Conservation (phyloP, 2,797 vertebrate genomes). For the Acropternis orthonyx region DNA sequence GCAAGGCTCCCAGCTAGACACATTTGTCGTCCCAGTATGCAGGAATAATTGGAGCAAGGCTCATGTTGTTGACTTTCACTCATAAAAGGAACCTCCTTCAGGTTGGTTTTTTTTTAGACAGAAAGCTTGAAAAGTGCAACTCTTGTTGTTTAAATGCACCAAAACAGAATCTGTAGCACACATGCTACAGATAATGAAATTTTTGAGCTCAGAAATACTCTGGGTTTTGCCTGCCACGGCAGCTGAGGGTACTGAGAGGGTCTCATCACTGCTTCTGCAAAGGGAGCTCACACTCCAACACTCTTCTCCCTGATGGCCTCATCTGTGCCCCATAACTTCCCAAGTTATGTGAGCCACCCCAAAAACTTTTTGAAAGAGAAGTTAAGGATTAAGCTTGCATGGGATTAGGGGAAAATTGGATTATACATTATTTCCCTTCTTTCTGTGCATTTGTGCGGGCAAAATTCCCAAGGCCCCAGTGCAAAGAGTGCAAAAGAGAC, state of each 20-base stretch:
- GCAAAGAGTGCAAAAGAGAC: not conserved
- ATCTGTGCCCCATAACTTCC: not conserved
- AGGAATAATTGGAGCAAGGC: not conserved
- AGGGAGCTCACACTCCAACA: not conserved
- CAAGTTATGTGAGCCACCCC: rapidly evolving
- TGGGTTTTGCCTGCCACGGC: not conserved
- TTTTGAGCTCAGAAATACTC: not conserved
- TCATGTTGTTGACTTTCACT: not conserved
- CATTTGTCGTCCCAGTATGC: not conserved
- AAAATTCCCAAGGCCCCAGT: not conserved
- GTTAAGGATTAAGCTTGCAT: no score
- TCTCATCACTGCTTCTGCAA: not conserved
- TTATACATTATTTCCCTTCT: not conserved
- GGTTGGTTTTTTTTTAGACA: not conserved
- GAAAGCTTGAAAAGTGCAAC: not conserved
- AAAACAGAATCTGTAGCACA: not conserved
- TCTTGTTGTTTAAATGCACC: not conserved
- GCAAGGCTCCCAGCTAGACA: not conserved
- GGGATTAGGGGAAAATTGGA: not conserved
- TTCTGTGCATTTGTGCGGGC: not conserved
- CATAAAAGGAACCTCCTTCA: not conserved
- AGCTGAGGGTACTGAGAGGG: rapidly evolving
- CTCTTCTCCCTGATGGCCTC: rapidly evolving
- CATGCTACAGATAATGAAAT: rapidly evolving
- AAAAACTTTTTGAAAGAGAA: not conserved